Evolutionary conservation across 1,140 invertebrate genomes (phyloP), one percentile per base, ranked within the genome.

Genomic region (Chrysomallon squamiferum): DNA sequence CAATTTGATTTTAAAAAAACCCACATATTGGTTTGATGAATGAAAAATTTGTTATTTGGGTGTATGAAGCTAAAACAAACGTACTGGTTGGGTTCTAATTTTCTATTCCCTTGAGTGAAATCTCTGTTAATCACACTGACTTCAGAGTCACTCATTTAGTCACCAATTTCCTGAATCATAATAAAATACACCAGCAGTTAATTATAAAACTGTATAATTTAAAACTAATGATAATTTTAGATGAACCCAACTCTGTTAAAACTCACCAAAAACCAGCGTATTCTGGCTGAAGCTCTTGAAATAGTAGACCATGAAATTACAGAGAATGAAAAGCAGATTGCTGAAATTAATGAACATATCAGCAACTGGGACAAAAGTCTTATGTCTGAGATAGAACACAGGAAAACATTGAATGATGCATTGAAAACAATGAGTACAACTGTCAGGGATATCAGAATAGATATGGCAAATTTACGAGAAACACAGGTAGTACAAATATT

Each of bases 161-260:
- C n/a, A n/a, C n/a, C n/a, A n/a, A n/a, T n/a, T n/a, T n/a, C n/a
- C n/a, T n/a, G n/a, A n/a, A n/a, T n/a, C n/a, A n/a, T n/a, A n/a
- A n/a, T n/a, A n/a, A n/a, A n/a, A n/a, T n/a, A n/a, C n/a, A n/a
- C n/a, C n/a, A n/a, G n/a, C n/a, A n/a, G n/a, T n/a, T n/a, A n/a
- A n/a, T n/a, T n/a, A n/a, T n/a, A n/a, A n/a, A n/a, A n/a, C n/a
- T n/a, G n/a, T n/a, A n/a, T n/a, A n/a, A n/a, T n/a, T n/a, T n/a
- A n/a, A n/a, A n/a, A n/a, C n/a, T n/a, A n/a, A n/a, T 38, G 35
- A 54, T 54, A 54, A 20, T 54, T 54, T 27, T 22, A 54, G 50
- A 54, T 54, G n/a, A 54, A 54, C 29, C 50, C 50, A 3, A 54
- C 50, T 29, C 18, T 54, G 22, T 54, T 54, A 25, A 54, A 54